Conservation (phyloP, 2,113 vertebrate species). For the Agelaius phoeniceus region DNA sequence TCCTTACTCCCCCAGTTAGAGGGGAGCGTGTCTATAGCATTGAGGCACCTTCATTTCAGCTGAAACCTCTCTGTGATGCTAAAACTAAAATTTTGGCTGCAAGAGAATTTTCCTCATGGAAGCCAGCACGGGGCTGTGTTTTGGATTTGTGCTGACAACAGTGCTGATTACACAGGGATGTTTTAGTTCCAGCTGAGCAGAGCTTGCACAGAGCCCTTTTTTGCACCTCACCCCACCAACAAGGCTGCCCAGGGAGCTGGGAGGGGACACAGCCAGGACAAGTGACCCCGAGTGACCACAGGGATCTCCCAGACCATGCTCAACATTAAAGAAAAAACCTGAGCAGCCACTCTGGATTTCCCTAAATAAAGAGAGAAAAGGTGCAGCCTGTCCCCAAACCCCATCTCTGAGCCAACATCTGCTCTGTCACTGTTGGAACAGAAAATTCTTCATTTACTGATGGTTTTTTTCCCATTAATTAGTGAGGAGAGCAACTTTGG, state of each 20-base stretch:
- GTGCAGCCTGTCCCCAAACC: not conserved
- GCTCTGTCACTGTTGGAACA: fast-evolving
- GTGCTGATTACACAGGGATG: not conserved
- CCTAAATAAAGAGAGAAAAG: not conserved
- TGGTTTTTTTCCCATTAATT: not conserved
- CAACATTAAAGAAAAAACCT: not conserved
- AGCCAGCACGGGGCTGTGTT: not conserved
- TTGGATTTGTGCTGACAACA: not conserved
- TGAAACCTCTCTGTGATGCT: not conserved
- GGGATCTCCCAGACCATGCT: not conserved
- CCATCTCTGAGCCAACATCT: not conserved
- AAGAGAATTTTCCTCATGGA: fast-evolving
- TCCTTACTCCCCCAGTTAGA: not conserved
- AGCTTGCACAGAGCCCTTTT: not conserved
- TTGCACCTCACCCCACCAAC: not conserved
- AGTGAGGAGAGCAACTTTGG: not conserved
- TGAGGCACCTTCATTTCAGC: not conserved
- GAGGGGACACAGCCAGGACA: not conserved
- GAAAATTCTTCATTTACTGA: not conserved
- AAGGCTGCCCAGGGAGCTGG: not conserved
- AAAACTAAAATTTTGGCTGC: not conserved
- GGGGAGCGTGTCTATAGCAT: fast-evolving
- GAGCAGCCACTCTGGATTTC: not conserved
- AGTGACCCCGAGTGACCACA: not conserved
- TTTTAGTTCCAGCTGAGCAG: not conserved